A percentile compares a stretch with the other conserved stretches of the same genome.
phyloP scores from a whole-genome alignment of 2,888 invertebrate species.

The Caenorhabditis sp. region DNA sequence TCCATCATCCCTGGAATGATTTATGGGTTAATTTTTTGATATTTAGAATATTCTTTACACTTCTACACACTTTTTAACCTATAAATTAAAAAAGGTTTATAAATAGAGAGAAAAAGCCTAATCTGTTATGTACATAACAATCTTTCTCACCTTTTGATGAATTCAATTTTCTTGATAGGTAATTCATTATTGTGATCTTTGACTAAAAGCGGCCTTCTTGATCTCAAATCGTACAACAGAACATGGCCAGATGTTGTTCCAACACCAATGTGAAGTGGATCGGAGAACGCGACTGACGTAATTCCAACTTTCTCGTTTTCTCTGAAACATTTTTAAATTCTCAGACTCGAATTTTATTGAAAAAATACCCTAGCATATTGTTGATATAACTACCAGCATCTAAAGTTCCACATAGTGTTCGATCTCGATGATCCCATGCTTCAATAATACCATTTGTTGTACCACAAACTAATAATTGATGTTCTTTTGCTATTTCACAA shows the following conservation, averaged over 20 bases:
- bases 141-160: conserved; percentile 73
- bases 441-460: conserved; percentile 82
- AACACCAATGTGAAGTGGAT: conserved; percentile 79
- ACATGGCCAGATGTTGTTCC: conserved; percentile 92
- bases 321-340: conserved; percentile 6
- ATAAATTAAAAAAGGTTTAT: no score
- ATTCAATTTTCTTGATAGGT: conserved; percentile 87
- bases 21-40: no score
- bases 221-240: conserved; percentile 90
- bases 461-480: conserved; percentile 80
- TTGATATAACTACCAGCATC: conserved; percentile 79
- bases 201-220: conserved; percentile 84
- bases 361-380: conserved; percentile 32
- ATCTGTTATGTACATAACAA: no score
- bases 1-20: conserved; percentile 36
- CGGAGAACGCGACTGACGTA: conserved; percentile 78
- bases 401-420: conserved; percentile 81
- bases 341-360: background rate
- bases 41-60: no score
- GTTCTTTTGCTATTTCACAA: conserved; percentile 85
- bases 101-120: background rate
- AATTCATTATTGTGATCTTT: conserved; percentile 95
- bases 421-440: conserved; percentile 92
- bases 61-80: no score
- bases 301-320: conserved; percentile 73